Conservation (phyloP, 2,888 invertebrate species). For the Seira sanloemensis region DNA sequence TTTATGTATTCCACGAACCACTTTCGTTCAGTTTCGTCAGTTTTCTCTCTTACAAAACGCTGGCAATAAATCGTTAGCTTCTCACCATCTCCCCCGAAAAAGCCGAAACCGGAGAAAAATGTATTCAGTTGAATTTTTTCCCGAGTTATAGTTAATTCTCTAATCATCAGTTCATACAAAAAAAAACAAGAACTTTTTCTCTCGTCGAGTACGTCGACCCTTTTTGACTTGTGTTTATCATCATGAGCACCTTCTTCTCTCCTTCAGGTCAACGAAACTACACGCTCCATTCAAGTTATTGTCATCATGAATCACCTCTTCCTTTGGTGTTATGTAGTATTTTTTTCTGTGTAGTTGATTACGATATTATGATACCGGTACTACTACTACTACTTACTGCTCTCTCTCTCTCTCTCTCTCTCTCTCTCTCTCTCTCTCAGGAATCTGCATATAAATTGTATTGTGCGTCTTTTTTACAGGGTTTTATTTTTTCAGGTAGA, state of each 20-base stretch:
- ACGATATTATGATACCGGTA: background rate
- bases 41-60: background rate
- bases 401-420: no score
- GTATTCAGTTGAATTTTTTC: constrained; percentile 4
- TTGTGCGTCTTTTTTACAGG: background rate
- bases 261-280: constrained; percentile 58
- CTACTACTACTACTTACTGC: background rate
- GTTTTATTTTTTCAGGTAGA: background rate
- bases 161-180: constrained; percentile 4
- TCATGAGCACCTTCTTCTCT: constrained; percentile 2
- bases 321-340: background rate
- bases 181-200: constrained; percentile 15
- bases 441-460: constrained; percentile 53
- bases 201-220: constrained; percentile 50
- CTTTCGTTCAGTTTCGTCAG: background rate
- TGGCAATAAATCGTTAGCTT: background rate
- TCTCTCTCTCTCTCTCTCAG: no score
- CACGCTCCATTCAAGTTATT: constrained; percentile 57
- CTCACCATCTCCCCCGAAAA: constrained; percentile 12
- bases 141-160: background rate
- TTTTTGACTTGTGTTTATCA: constrained; percentile 1
- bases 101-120: constrained; percentile 31
- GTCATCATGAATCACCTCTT: constrained; percentile 60
- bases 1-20: background rate
- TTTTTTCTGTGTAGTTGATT: no score